A percentile compares a stretch with the other conserved stretches of the same genome.
Evolutionary conservation across 2,797 vertebrate species (phyloP).

Genomic region (Sphenodon punctatus): DNA sequence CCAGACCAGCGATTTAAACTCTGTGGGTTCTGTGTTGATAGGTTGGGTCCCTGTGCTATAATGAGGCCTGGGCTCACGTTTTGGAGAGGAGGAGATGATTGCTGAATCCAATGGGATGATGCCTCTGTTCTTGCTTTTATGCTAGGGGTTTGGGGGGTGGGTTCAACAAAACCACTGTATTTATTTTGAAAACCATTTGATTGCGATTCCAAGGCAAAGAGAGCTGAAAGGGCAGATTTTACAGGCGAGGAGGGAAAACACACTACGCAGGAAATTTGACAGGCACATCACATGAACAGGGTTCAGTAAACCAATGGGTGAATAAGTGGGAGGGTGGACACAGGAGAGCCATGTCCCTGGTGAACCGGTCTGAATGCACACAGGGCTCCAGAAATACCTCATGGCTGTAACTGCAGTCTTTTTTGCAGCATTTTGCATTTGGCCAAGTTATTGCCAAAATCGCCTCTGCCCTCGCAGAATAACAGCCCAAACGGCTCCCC

Average conservation of each 20-base stretch:
- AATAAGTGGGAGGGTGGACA: neutral
- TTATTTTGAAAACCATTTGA: conserved; percentile 6
- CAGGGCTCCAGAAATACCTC: too few relatives aligned
- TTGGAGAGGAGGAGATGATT: conserved; percentile 40
- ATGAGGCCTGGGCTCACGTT: too few relatives aligned
- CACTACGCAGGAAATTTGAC: neutral
- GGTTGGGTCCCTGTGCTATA: neutral
- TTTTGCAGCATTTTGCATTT: too few relatives aligned
- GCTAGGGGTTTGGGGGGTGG: neutral
- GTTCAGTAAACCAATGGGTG: neutral
- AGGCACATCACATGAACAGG: conserved; percentile 5
- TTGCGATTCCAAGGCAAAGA: neutral
- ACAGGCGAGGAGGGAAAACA: too few relatives aligned
- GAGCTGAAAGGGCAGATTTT: neutral
- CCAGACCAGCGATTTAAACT: neutral
- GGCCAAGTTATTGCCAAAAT: too few relatives aligned
- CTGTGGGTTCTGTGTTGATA: neutral
- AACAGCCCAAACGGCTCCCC: too few relatives aligned
- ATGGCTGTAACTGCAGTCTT: too few relatives aligned
- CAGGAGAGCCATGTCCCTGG: neutral
- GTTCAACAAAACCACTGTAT: too few relatives aligned
- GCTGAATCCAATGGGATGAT: conserved; percentile 17
- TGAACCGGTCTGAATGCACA: neutral
- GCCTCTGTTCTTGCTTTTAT: conserved; percentile 27
- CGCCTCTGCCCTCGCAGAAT: too few relatives aligned